These are phyloP conservation scores for Alloplasta piceator DNA, from an alignment of 2,888 invertebrate species.

Conservation along the genomic window DNA sequence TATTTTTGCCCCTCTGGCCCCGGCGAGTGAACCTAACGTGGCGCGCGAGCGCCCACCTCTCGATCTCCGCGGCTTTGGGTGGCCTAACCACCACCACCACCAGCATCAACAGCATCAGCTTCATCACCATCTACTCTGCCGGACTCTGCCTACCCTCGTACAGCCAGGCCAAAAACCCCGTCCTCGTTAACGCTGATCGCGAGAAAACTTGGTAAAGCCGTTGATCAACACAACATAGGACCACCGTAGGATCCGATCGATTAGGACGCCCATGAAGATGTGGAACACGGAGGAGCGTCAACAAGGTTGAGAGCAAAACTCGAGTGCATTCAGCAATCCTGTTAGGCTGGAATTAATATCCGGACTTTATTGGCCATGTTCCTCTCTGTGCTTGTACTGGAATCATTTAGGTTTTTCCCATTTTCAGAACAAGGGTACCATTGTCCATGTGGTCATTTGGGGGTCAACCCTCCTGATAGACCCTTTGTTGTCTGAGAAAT, in stretches of 20 bases:
- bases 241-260: background rate
- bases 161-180: conserved; percentile 70
- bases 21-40: conserved; percentile 41
- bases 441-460: too few species aligned
- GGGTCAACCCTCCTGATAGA: too few species aligned
- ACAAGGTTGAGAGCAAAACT: too few species aligned
- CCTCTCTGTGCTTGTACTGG: too few species aligned
- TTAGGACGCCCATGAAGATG: background rate
- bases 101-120: conserved; percentile 63
- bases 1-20: conserved; percentile 55
- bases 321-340: too few species aligned
- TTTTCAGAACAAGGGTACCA: too few species aligned
- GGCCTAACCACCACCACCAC: conserved; percentile 80
- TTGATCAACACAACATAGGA: background rate
- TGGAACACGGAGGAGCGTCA: background rate
- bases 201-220: conserved; percentile 8
- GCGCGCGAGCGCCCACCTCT: conserved; percentile 72
- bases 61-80: conserved; percentile 81
- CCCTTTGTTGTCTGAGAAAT: too few species aligned
- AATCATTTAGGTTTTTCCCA: too few species aligned
- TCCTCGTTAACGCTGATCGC: conserved; percentile 43
- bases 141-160: conserved; percentile 53
- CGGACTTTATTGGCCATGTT: too few species aligned
- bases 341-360: too few species aligned
- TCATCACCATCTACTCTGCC: conserved; percentile 60